Evolutionary conservation across 2,888 invertebrate genomes (phyloP).

Genomic region (Melangyna quadrimaculata): DNA sequence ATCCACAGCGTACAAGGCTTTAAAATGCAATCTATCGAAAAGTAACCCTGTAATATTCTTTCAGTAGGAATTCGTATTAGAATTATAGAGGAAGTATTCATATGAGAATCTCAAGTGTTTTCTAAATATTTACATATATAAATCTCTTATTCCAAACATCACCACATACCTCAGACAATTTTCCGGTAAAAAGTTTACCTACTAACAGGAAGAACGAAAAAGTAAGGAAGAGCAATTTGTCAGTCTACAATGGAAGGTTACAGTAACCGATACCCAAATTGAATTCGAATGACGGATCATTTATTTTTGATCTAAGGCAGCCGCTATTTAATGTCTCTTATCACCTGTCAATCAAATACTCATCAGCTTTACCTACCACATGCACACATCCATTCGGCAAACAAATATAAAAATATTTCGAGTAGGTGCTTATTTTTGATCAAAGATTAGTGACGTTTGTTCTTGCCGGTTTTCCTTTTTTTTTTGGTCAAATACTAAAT

Average conservation of each 20-base stretch:
- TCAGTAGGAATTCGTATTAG: background rate
- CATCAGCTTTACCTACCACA: conserved; percentile 50
- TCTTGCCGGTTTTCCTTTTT: conserved; percentile 26
- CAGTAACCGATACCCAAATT: background rate
- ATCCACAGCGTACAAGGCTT: too few relatives aligned
- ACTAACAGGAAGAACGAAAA: too few relatives aligned
- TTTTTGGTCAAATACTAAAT: conserved; percentile 1
- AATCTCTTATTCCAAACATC: background rate
- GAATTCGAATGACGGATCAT: conserved; percentile 4
- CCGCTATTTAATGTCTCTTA: conserved; percentile 61
- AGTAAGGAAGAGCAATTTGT: background rate
- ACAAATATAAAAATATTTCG: conserved; percentile 36
- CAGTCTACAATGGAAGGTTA: conserved; percentile 16
- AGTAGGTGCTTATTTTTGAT: conserved; percentile 65
- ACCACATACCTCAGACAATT: background rate
- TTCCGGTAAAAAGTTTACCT: background rate
- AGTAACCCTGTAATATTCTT: background rate
- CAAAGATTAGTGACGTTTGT: conserved; percentile 63
- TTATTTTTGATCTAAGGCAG: conserved; percentile 45
- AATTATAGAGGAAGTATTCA: background rate
- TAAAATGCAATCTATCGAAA: background rate
- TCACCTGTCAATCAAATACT: conserved; percentile 73
- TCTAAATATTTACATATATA: conserved; percentile 44
- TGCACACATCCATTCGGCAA: conserved; percentile 44
- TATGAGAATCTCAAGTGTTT: conserved; percentile 38